phyloP scores from a whole-genome alignment of 1,140 invertebrate genomes.

The Rhopalosiphum padi region DNA sequence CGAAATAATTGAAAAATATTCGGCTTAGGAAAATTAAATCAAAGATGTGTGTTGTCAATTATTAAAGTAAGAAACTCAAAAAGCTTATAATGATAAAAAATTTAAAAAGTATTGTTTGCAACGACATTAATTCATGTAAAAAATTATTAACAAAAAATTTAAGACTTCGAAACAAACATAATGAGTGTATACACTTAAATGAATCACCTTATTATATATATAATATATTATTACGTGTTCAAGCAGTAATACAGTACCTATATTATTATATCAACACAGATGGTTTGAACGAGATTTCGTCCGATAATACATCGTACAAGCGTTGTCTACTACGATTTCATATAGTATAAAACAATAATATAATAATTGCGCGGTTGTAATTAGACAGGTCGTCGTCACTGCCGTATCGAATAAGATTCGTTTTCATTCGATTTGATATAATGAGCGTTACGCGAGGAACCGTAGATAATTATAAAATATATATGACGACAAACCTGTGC shows the following conservation, averaged over 20 bases:
- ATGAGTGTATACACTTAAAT: neutral
- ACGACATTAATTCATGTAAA: neutral
- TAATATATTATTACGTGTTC: neutral
- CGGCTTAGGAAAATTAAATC: neutral
- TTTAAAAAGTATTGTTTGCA: neutral
- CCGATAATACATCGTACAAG: neutral
- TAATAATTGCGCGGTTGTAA: neutral
- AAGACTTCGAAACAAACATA: neutral
- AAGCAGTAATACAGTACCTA: neutral
- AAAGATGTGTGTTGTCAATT: neutral
- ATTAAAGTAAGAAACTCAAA: too few relatives aligned
- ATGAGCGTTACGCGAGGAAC: neutral
- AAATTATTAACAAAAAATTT: neutral
- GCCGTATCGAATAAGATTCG: neutral
- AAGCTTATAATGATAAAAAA: neutral
- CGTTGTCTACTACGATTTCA: neutral
- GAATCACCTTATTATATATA: neutral
- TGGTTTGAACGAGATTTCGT: neutral
- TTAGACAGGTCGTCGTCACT: neutral
- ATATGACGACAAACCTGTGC: neutral
- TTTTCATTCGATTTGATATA: conserved; percentile 6
- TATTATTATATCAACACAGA: neutral
- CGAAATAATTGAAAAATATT: neutral
- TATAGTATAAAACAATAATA: neutral
- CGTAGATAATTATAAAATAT: conserved; percentile 5